Conservation (phyloP, 2,888 invertebrate species). For the Dynastes tityus region DNA sequence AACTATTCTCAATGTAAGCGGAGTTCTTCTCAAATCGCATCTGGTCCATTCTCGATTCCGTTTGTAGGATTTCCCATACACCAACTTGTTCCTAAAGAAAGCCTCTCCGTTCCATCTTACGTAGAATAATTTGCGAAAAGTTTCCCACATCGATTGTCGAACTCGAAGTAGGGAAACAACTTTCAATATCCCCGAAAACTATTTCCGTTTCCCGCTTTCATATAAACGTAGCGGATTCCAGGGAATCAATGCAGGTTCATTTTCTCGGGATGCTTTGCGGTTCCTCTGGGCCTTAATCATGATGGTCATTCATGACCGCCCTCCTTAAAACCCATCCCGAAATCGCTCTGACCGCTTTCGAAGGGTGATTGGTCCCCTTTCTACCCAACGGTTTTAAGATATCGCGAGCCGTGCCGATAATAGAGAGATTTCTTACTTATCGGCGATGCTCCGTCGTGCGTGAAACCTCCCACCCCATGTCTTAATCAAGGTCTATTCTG, state of each 20-base stretch:
- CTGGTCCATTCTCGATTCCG: too few species aligned
- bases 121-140: slow-evolving; percentile 2
- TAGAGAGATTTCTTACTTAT: neutral
- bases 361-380: neutral
- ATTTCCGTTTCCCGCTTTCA: too few species aligned
- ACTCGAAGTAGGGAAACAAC: neutral
- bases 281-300: neutral
- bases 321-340: neutral
- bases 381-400: neutral
- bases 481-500: neutral
- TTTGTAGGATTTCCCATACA: too few species aligned
- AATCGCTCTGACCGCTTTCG: neutral
- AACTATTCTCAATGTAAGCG: too few species aligned
- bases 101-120: too few species aligned
- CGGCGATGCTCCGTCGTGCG: neutral
- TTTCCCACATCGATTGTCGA: slow-evolving; percentile 17
- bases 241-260: too few species aligned
- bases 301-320: neutral
- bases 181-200: slow-evolving; percentile 8
- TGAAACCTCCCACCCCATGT: neutral
- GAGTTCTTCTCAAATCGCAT: too few species aligned
- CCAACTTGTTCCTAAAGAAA: too few species aligned
- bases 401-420: neutral
- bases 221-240: too few species aligned
- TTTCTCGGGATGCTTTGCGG: too few species aligned